phyloP scores from a whole-genome alignment of 35 echinoderm and acorn worm genomes.

The Holothuria glaberrima region DNA sequence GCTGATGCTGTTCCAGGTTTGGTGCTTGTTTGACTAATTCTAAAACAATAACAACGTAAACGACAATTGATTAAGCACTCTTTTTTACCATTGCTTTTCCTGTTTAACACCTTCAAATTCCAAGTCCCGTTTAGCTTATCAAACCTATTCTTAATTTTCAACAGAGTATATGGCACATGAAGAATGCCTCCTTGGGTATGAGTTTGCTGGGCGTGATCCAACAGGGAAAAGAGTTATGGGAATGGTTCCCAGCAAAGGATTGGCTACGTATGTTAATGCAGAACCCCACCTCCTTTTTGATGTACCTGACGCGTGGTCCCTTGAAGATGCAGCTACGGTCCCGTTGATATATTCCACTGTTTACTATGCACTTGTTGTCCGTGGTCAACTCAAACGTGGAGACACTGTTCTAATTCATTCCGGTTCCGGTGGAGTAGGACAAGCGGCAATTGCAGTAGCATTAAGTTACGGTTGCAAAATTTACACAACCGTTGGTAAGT shows the following conservation, averaged over 20 bases:
- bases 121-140: too few relatives aligned
- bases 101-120: too few relatives aligned
- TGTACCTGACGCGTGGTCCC: constrained; percentile 70
- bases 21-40: too few relatives aligned
- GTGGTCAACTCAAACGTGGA: constrained; percentile 80
- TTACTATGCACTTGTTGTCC: constrained; percentile 85
- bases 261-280: constrained; percentile 74
- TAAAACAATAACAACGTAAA: too few relatives aligned
- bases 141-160: too few relatives aligned
- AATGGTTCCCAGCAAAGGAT: constrained; percentile 67
- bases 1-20: constrained; percentile 91
- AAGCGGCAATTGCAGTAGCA: constrained; percentile 86
- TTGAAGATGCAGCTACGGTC: constrained; percentile 86
- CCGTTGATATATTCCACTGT: constrained; percentile 89
- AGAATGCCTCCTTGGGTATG: constrained; percentile 82
- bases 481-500: constrained; percentile 90
- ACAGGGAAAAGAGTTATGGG: constrained; percentile 81
- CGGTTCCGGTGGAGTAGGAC: constrained; percentile 87
- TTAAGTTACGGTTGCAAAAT: constrained; percentile 79
- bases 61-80: too few relatives aligned
- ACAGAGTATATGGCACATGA: too few relatives aligned
- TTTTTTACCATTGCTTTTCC: too few relatives aligned
- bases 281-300: constrained; percentile 74
- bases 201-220: constrained; percentile 78
- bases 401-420: constrained; percentile 88